These are phyloP conservation scores for Epizoanthus rinbou DNA, from an alignment of 92 coral and sea anemone genomes.

Conservation along the genomic window DNA sequence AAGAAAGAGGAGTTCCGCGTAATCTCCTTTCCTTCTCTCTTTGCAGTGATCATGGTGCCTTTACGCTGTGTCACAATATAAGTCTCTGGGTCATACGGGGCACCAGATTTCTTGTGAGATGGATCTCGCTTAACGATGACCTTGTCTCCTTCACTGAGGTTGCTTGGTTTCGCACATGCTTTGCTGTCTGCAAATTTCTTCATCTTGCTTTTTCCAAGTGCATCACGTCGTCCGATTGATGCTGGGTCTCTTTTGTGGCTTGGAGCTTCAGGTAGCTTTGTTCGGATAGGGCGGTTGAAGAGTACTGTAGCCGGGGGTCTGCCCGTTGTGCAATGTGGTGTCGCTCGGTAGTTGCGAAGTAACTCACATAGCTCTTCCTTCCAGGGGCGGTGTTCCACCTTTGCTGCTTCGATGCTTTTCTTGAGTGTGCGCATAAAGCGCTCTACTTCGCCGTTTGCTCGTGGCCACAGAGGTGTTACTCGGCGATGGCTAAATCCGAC, in stretches of 20 bases:
- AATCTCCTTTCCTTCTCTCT: constrained; percentile 29
- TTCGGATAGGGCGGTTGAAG: constrained; percentile 39
- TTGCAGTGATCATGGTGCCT: constrained; percentile 30
- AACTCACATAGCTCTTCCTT: too few species aligned
- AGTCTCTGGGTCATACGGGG: constrained; percentile 34
- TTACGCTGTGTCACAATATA: constrained; percentile 23
- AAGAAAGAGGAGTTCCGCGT: constrained; percentile 33
- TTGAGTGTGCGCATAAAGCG: constrained; percentile 42
- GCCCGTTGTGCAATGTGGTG: constrained; percentile 23
- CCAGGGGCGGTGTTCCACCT: too few species aligned
- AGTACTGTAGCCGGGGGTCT: constrained; percentile 22
- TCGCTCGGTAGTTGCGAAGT: too few species aligned
- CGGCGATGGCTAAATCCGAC: too few species aligned
- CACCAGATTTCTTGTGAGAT: constrained; percentile 19
- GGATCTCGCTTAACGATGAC: constrained; percentile 20
- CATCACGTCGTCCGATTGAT: constrained; percentile 9
- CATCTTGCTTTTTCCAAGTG: constrained; percentile 21
- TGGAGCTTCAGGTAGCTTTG: constrained; percentile 18
- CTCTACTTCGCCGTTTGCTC: constrained; percentile 37
- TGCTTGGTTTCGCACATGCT: constrained; percentile 26
- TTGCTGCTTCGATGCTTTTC: constrained; percentile 24
- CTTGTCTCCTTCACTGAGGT: constrained; percentile 22
- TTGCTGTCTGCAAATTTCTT: constrained; percentile 28
- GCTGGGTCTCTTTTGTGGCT: constrained; percentile 33
- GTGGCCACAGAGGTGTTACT: constrained; percentile 21